These are phyloP conservation scores for Platyscapa corneri DNA, from an alignment of 1,140 invertebrate species.

Conservation along the genomic window DNA sequence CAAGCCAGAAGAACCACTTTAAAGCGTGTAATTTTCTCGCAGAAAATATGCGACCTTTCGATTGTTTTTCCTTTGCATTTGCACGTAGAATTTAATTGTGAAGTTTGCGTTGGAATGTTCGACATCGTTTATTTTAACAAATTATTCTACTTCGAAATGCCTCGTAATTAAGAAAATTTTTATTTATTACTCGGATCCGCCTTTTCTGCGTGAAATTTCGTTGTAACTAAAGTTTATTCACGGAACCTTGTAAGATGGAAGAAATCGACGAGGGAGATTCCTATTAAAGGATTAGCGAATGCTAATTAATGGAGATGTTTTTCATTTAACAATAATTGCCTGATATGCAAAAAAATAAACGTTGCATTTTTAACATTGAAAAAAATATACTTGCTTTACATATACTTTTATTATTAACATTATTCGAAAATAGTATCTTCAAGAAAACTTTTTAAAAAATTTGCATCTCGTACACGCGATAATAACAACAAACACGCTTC, in stretches of 20 bases:
- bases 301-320: not conserved
- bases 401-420: no score
- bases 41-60: constrained; percentile 6
- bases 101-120: not conserved
- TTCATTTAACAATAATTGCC: not conserved
- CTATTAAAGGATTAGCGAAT: not conserved
- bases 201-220: not conserved
- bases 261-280: not conserved
- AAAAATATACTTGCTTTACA: no score
- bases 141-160: not conserved
- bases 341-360: no score
- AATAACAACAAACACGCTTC: no score
- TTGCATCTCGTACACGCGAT: no score
- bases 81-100: not conserved
- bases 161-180: not conserved
- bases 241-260: not conserved
- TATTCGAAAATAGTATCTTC: no score
- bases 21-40: constrained; percentile 31
- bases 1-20: constrained; percentile 30
- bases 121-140: not conserved
- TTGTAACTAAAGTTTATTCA: not conserved
- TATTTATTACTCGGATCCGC: not conserved
- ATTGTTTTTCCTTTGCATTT: constrained; percentile 8
- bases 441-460: no score
- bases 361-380: no score